A percentile compares a stretch with the other conserved stretches of the same genome.
Evolutionary conservation across 2,888 invertebrate genomes (phyloP).

Genomic region (Timema cristinae): DNA sequence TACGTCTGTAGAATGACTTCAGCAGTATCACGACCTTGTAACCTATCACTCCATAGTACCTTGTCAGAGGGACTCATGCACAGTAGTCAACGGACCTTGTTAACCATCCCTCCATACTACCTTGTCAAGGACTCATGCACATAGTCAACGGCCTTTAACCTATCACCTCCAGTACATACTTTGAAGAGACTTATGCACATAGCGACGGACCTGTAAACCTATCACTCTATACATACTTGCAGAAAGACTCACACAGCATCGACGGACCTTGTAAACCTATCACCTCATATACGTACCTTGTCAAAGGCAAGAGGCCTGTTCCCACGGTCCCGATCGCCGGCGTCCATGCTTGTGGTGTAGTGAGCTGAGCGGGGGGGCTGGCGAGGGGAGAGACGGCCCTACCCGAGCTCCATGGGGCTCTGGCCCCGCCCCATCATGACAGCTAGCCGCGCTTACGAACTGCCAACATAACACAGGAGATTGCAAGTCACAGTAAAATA

Average conservation of each 20-base stretch:
- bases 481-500: neutral
- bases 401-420: constrained; percentile 84
- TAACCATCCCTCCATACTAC: constrained; percentile 41
- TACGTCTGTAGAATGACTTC: too few species aligned
- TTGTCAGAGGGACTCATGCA: too few species aligned
- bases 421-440: constrained; percentile 79
- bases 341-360: constrained; percentile 43
- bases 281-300: constrained; percentile 52
- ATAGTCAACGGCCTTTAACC: too few species aligned
- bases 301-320: constrained; percentile 68
- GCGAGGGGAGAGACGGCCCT: constrained; percentile 68
- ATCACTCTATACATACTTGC: too few species aligned
- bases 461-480: constrained; percentile 42
- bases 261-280: too few species aligned
- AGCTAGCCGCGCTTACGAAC: constrained; percentile 69
- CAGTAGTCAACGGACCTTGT: too few species aligned
- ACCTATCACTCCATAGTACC: too few species aligned
- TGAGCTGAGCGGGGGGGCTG: constrained; percentile 58
- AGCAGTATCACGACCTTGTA: too few species aligned
- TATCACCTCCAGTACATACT: too few species aligned
- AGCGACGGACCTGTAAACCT: neutral
- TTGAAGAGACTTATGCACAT: neutral
- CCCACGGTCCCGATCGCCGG: constrained; percentile 42
- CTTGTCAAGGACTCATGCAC: constrained; percentile 77
- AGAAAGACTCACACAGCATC: too few species aligned